Evolutionary conservation across 1,140 invertebrate genomes (phyloP).

Genomic region (Macrotrachela quadricornifera): DNA sequence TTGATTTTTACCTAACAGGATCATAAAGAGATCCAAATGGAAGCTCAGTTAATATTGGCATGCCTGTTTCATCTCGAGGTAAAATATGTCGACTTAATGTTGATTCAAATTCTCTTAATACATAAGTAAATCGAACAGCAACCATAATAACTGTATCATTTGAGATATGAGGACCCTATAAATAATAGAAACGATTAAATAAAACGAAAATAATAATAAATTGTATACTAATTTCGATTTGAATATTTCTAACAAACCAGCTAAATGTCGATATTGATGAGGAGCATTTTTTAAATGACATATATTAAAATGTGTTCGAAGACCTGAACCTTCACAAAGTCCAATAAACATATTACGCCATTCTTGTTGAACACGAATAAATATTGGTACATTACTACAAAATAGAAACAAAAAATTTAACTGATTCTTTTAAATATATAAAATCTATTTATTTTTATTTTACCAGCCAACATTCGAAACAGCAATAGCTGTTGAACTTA

Average conservation of each 20-base stretch:
- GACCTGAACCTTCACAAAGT: constrained; percentile 46
- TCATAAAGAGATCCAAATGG: constrained; percentile 63
- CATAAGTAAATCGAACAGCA: constrained; percentile 59
- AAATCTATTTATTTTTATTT: constrained; percentile 9
- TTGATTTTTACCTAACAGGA: constrained; percentile 45
- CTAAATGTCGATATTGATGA: constrained; percentile 55
- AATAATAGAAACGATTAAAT: not conserved
- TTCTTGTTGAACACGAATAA: constrained; percentile 63
- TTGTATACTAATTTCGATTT: constrained; percentile 32
- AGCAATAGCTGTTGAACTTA: constrained; percentile 61
- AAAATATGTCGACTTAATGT: not conserved
- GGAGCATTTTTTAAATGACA: constrained; percentile 59
- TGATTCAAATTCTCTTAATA: constrained; percentile 44
- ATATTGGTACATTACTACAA: constrained; percentile 43
- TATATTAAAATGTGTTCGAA: constrained; percentile 60
- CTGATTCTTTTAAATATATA: not conserved
- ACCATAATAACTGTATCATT: constrained; percentile 34
- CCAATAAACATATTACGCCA: constrained; percentile 46
- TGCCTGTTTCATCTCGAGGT: not conserved
- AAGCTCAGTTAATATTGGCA: constrained; percentile 36
- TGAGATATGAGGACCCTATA: constrained; percentile 7
- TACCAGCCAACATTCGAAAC: constrained; percentile 54
- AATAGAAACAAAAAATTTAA: not conserved
- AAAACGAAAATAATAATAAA: too few relatives aligned
- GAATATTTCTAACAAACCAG: constrained; percentile 35